These are phyloP conservation scores for Okapia johnstoni DNA, from an alignment of 2,113 vertebrate species.

Conservation along the genomic window DNA sequence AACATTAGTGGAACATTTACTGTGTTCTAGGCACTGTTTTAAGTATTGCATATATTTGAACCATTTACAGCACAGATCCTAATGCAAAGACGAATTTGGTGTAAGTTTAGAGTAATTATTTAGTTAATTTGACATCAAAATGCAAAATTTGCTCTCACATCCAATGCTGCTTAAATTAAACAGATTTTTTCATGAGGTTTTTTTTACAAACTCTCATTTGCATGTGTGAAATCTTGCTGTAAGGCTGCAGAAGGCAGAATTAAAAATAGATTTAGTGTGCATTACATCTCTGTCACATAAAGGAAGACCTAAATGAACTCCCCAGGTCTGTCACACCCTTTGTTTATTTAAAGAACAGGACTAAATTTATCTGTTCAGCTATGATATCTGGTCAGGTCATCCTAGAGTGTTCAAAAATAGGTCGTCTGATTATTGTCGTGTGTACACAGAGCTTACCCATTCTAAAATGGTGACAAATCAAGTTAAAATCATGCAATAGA, in stretches of 20 bases:
- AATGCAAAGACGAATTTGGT: slow-evolving; percentile 16
- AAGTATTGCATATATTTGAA: neutral
- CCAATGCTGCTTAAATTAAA: slow-evolving; percentile 44
- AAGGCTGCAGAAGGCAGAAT: slow-evolving; percentile 40
- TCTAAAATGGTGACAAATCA: neutral
- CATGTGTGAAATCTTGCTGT: slow-evolving; percentile 62
- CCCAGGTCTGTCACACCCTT: neutral
- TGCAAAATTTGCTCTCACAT: slow-evolving; percentile 33
- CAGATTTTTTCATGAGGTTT: slow-evolving; percentile 37
- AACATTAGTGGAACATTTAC: neutral
- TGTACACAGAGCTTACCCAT: neutral
- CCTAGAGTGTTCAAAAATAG: neutral
- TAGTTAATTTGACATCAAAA: slow-evolving; percentile 53
- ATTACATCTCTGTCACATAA: slow-evolving; percentile 25
- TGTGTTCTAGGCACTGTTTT: neutral
- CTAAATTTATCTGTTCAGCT: neutral
- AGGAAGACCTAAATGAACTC: slow-evolving; percentile 32
- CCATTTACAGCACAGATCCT: neutral
- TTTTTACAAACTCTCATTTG: slow-evolving; percentile 40
- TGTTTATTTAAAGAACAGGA: slow-evolving; percentile 4
- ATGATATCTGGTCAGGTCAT: neutral
- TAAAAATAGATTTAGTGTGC: slow-evolving; percentile 53
- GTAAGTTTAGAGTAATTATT: slow-evolving; percentile 2
- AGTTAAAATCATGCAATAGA: neutral
- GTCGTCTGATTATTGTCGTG: neutral